Evolutionary conservation across 35 echinoderm and acorn worm genomes (phyloP), one percentile per base, ranked within the genome.

Genomic region (Apostichopus japonicus): DNA sequence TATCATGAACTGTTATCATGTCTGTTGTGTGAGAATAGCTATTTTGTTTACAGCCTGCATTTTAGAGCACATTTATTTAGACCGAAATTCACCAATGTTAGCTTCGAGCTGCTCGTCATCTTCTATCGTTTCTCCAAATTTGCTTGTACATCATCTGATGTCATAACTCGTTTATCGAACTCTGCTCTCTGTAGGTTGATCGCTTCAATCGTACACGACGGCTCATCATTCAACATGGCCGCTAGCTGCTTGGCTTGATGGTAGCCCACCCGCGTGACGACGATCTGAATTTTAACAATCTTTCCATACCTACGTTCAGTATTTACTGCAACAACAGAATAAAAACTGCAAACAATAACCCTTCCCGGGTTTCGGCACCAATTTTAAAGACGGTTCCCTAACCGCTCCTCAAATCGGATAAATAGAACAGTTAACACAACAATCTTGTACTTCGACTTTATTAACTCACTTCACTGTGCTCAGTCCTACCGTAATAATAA

Each of bases 241-340:
- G 61, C 55, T 61, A 61, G 84, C 84, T 67, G 84, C 6, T 87
- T 58, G 25, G 84, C 55, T 87, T 62, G 56, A 62, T 16, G 61
- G 87, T 90, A 56, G 87, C 87, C 87, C 62, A 90, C 24, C 62
- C 87, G 11, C 61, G 62, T 14, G 57, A 90, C 3, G n/a, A 16
- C 33, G 63, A 15, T 67, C 87, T 63, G n/a, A 63, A 23, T 90
- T 90, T 90, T 33, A 90, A 44, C 5, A 22, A 90, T 90, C 73
- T 90, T 6, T 72, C 87, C 87, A 90, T 90, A 23, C 78, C 78
- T 80, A 80, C 24, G 78, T 80, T 80, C 78, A 80, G 78, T 7
- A 7, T 15, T 75, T 75, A 75, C 71, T 75, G 71, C 17, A 75
- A 75, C 71, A 75, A 23, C 71, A 75, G 71, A 75, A 75, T 23